These are phyloP conservation scores for Halocynthia aurantium DNA, from an alignment of 23 tunicate genomes.

Conservation along the genomic window DNA sequence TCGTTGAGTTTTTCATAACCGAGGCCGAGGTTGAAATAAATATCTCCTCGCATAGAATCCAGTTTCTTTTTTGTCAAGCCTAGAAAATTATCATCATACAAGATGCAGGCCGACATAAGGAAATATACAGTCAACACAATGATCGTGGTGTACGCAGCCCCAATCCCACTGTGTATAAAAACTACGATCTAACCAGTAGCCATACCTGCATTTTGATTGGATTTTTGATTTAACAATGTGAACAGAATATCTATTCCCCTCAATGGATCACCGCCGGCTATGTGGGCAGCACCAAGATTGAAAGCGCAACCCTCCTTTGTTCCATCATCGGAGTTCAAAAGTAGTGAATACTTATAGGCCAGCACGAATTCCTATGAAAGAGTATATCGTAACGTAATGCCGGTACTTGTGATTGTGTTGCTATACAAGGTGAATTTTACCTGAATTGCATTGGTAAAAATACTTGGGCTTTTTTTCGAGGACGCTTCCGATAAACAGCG, in stretches of 20 bases:
- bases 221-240: neutral
- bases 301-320: conserved; percentile 34
- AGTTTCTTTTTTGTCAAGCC: conserved; percentile 1
- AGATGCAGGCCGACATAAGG: too few species aligned
- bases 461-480: neutral
- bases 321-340: conserved; percentile 38
- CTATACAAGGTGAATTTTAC: too few species aligned
- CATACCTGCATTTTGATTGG: too few species aligned
- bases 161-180: too few species aligned
- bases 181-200: too few species aligned
- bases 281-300: conserved; percentile 65
- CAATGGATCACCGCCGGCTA: conserved; percentile 32
- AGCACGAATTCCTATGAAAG: conserved; percentile 46
- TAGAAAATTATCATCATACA: too few species aligned
- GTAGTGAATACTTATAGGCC: conserved; percentile 54
- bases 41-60: conserved; percentile 35
- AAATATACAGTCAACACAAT: neutral
- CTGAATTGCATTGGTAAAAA: conserved; percentile 22
- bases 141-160: neutral
- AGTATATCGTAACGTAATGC: neutral
- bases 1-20: conserved; percentile 46
- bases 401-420: neutral
- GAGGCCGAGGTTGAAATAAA: conserved; percentile 44
- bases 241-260: conserved; percentile 42
- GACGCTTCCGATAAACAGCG: conserved; percentile 15